These are phyloP conservation scores for Chironomus tentans DNA, from an alignment of 2,888 invertebrate genomes.

Conservation along the genomic window DNA sequence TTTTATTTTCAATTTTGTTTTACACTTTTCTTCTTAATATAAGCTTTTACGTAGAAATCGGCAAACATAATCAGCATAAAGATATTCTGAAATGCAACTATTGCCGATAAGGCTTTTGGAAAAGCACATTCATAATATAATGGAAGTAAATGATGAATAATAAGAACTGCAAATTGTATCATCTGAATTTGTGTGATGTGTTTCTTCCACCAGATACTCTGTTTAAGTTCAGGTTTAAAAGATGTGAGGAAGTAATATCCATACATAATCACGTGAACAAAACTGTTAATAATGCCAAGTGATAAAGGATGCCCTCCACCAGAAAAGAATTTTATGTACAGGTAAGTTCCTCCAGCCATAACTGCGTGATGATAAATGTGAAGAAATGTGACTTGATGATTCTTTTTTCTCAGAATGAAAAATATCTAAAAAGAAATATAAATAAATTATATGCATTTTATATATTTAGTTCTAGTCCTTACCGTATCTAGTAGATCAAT, in stretches of 20 bases:
- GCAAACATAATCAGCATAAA: slow-evolving; percentile 7
- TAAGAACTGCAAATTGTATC: slow-evolving; percentile 33
- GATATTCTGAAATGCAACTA: background rate
- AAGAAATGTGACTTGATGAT: slow-evolving; percentile 55
- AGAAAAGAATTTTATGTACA: slow-evolving; percentile 46
- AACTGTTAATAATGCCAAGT: slow-evolving; percentile 33
- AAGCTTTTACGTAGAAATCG: slow-evolving; percentile 18
- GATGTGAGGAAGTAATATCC: slow-evolving; percentile 67
- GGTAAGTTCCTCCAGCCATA: slow-evolving; percentile 50
- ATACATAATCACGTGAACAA: slow-evolving; percentile 80
- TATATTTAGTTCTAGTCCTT: slow-evolving; percentile 29
- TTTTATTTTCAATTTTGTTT: background rate
- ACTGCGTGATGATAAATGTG: slow-evolving; percentile 59
- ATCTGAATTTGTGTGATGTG: slow-evolving; percentile 71
- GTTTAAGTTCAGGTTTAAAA: slow-evolving; percentile 55
- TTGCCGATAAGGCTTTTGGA: background rate
- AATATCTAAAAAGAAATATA: slow-evolving; percentile 42
- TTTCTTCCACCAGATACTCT: slow-evolving; percentile 70
- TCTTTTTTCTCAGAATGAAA: slow-evolving; percentile 59
- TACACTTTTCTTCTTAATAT: slow-evolving; percentile 15
- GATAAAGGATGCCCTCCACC: slow-evolving; percentile 36
- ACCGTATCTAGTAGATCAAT: slow-evolving; percentile 49
- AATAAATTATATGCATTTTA: background rate
- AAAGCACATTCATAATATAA: slow-evolving; percentile 28
- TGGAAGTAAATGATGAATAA: background rate